A percentile compares a stretch with the other conserved stretches of the same genome.
Conservation (phyloP, 2,888 invertebrate species). For the Drosophila infuscata region DNA sequence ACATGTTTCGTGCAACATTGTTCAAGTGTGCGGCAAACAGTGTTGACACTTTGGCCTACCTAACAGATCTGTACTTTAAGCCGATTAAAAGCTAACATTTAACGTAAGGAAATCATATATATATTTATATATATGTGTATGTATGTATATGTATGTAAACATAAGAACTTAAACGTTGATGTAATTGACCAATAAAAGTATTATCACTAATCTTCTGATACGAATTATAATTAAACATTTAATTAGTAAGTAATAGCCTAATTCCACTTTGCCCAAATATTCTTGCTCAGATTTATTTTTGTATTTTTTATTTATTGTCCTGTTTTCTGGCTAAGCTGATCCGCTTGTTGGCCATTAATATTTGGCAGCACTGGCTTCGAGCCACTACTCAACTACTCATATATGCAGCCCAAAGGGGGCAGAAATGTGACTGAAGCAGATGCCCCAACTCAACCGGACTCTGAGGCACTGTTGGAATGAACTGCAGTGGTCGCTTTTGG, state of each 20-base stretch:
- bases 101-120: neutral
- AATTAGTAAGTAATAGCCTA: neutral
- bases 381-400: conserved; percentile 36
- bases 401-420: conserved; percentile 47
- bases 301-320: neutral
- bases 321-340: neutral
- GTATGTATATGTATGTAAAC: neutral
- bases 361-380: neutral
- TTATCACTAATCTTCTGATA: neutral
- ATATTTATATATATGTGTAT: neutral
- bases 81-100: neutral
- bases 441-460: conserved; percentile 15
- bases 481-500: conserved; percentile 57
- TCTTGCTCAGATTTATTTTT: neutral
- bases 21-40: conserved; percentile 16
- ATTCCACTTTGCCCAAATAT: neutral
- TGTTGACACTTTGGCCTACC: neutral
- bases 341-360: neutral
- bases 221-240: neutral
- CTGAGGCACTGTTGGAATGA: conserved; percentile 4
- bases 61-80: neutral
- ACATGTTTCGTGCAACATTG: conserved; percentile 5
- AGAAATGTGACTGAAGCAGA: conserved; percentile 11
- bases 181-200: neutral
- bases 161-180: neutral